phyloP scores from a whole-genome alignment of 1,140 invertebrate genomes.

The Ostrea edulis region DNA sequence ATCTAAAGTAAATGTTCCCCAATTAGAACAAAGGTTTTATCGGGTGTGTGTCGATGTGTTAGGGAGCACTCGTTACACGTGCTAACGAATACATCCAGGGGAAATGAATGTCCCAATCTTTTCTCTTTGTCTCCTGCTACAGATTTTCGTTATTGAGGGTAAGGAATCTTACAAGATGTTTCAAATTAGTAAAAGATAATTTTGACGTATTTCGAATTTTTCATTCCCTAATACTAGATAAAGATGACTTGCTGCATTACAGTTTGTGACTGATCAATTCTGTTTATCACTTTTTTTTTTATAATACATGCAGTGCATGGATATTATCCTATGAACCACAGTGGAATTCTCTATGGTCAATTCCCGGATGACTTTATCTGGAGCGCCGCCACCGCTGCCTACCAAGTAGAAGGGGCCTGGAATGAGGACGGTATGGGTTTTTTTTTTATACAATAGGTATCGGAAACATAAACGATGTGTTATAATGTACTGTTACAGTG shows the following conservation, averaged over 20 bases:
- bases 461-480: too few relatives aligned
- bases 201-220: too few relatives aligned
- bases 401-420: conserved; percentile 79
- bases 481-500: too few relatives aligned
- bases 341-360: conserved; percentile 15
- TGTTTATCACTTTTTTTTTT: too few relatives aligned
- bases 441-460: background rate
- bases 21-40: background rate
- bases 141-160: background rate
- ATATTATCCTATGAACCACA: conserved; percentile 9
- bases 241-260: too few relatives aligned
- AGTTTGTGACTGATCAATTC: too few relatives aligned
- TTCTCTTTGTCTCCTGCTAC: background rate
- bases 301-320: background rate
- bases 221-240: too few relatives aligned
- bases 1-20: background rate
- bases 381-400: conserved; percentile 77
- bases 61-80: background rate
- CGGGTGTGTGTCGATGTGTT: background rate
- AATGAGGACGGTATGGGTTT: conserved; percentile 74
- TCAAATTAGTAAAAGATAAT: too few relatives aligned
- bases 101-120: background rate
- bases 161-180: background rate
- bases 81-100: background rate
- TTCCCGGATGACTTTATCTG: conserved; percentile 78